Conservation (phyloP, 2,888 invertebrate genomes). For the Eupithecia dodoneata region DNA sequence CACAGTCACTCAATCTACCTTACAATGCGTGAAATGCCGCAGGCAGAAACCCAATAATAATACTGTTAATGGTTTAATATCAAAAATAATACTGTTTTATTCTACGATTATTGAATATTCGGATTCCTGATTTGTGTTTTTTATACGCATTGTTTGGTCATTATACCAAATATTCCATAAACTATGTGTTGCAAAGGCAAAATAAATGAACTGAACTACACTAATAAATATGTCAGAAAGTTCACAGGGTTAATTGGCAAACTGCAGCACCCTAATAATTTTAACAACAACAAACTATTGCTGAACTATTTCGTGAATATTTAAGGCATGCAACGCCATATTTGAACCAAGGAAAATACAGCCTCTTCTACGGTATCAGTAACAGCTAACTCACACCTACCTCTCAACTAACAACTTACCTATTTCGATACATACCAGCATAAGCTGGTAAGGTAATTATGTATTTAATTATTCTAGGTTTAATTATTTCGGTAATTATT, state of each 20-base stretch:
- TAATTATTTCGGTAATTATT: too few relatives aligned
- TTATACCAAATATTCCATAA: background rate
- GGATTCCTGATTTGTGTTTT: background rate
- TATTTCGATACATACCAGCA: too few relatives aligned
- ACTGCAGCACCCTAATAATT: background rate
- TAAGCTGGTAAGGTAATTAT: too few relatives aligned
- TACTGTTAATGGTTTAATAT: too few relatives aligned
- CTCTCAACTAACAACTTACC: too few relatives aligned
- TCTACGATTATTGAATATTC: too few relatives aligned
- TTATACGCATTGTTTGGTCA: background rate
- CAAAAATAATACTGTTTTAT: too few relatives aligned
- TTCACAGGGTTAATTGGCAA: background rate
- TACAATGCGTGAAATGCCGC: too few relatives aligned
- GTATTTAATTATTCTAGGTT: too few relatives aligned
- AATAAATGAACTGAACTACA: background rate
- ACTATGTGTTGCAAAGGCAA: background rate
- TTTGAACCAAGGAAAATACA: conserved; percentile 63
- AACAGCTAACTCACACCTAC: too few relatives aligned
- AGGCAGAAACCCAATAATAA: too few relatives aligned
- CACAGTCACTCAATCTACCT: too few relatives aligned
- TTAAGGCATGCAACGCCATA: conserved; percentile 64
- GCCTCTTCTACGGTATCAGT: conserved; percentile 46
- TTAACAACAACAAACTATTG: conserved; percentile 37
- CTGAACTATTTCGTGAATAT: conserved; percentile 57
- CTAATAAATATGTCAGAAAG: conserved; percentile 1